These are phyloP conservation scores for Ophonus ardosiacus DNA, from an alignment of 2,888 invertebrate species.

Conservation along the genomic window DNA sequence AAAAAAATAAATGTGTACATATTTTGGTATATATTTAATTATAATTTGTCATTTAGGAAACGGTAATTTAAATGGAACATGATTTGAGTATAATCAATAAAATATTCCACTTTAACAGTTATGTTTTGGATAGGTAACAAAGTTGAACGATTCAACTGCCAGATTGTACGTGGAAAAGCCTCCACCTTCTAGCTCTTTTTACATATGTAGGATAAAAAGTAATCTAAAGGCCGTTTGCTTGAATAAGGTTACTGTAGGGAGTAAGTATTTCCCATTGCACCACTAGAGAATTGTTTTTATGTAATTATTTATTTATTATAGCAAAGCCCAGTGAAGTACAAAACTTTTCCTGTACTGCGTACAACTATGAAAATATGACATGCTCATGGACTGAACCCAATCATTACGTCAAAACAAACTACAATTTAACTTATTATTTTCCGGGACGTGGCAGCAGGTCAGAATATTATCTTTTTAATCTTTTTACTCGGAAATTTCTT, in stretches of 20 bases:
- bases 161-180: slow-evolving; percentile 78
- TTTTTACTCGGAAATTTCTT: background rate
- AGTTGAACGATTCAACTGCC: slow-evolving; percentile 82
- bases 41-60: slow-evolving; percentile 39
- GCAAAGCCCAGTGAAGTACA: slow-evolving; percentile 81
- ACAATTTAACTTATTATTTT: slow-evolving; percentile 76
- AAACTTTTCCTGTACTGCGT: slow-evolving; percentile 85
- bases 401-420: slow-evolving; percentile 79
- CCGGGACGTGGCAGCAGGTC: slow-evolving; percentile 73
- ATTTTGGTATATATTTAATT: background rate
- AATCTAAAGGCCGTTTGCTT: slow-evolving; percentile 76
- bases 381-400: slow-evolving; percentile 85
- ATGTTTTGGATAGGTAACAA: slow-evolving; percentile 73
- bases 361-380: slow-evolving; percentile 85
- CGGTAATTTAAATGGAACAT: background rate
- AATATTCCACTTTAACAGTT: slow-evolving; percentile 5
- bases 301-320: slow-evolving; percentile 70
- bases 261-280: slow-evolving; percentile 74
- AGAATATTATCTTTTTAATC: slow-evolving; percentile 67
- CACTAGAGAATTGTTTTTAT: background rate
- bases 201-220: slow-evolving; percentile 77
- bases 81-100: slow-evolving; percentile 17
- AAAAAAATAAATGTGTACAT: background rate
- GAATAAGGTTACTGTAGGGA: slow-evolving; percentile 79
- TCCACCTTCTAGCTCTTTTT: slow-evolving; percentile 77